phyloP scores from a whole-genome alignment of 1,140 invertebrate species.

The Drosophila trapezifrons region DNA sequence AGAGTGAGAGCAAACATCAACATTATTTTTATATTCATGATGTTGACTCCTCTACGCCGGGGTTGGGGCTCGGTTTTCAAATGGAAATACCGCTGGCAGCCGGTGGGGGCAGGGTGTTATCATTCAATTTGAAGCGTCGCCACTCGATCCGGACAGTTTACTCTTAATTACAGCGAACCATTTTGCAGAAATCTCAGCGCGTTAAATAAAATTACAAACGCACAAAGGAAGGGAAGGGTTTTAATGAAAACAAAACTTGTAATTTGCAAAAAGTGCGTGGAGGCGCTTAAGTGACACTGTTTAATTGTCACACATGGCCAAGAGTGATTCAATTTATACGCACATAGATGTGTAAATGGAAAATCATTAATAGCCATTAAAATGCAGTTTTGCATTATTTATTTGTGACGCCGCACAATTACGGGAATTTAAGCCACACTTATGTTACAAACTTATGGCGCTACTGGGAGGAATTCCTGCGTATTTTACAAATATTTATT shows the following conservation, averaged over 20 bases:
- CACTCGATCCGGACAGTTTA: constrained; percentile 50
- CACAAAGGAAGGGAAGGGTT: constrained; percentile 25
- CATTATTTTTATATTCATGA: constrained; percentile 82
- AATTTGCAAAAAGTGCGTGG: constrained; percentile 8
- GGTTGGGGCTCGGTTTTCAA: constrained; percentile 12
- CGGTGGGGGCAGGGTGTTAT: constrained; percentile 32
- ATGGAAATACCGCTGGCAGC: constrained; percentile 12
- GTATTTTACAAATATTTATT: too few relatives aligned
- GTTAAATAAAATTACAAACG: constrained; percentile 27
- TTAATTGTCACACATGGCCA: too few relatives aligned
- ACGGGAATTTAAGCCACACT: constrained; percentile 11
- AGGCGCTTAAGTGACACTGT: too few relatives aligned
- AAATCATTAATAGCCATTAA: constrained; percentile 17
- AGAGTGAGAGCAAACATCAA: constrained; percentile 76
- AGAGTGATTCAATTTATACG: neutral
- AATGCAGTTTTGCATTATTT: constrained; percentile 15
- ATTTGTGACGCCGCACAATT: neutral
- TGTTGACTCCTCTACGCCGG: constrained; percentile 28
- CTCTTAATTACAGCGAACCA: constrained; percentile 57
- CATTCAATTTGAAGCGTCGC: constrained; percentile 54
- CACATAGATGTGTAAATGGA: neutral
- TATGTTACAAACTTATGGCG: too few relatives aligned
- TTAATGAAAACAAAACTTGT: constrained; percentile 18
- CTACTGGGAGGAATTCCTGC: too few relatives aligned
- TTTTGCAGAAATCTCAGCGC: constrained; percentile 15